phyloP scores from a whole-genome alignment of 1,140 invertebrate genomes.

The Lanistes nyassanus region DNA sequence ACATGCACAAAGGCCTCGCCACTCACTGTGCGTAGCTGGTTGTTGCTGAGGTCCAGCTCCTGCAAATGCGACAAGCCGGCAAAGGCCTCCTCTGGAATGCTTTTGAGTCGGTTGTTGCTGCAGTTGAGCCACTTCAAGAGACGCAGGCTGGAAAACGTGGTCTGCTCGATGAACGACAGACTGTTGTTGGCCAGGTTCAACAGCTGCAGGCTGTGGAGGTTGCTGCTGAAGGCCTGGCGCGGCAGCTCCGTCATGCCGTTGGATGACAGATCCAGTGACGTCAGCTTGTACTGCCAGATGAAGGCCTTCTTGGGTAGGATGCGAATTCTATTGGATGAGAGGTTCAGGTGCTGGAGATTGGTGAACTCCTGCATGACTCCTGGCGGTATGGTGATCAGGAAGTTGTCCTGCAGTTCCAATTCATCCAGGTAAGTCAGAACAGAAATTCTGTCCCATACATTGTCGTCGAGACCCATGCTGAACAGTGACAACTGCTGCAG shows the following conservation, averaged over 20 bases:
- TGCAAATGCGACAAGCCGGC: slow-evolving; percentile 14
- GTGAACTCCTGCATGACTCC: slow-evolving; percentile 28
- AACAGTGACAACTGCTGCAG: slow-evolving; percentile 28
- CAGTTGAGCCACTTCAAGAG: slow-evolving; percentile 27
- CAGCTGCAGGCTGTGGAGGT: slow-evolving; percentile 16
- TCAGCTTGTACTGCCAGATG: slow-evolving; percentile 22
- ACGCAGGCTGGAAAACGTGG: slow-evolving; percentile 18
- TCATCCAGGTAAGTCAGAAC: slow-evolving; percentile 12
- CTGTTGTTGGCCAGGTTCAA: slow-evolving; percentile 32
- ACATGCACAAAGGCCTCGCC: slow-evolving; percentile 22
- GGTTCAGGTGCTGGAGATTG: slow-evolving; percentile 20
- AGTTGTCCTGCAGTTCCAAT: slow-evolving; percentile 29
- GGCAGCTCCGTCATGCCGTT: slow-evolving; percentile 30
- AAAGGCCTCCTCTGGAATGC: slow-evolving; percentile 24
- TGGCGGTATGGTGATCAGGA: slow-evolving; percentile 14
- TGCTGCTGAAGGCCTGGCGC: slow-evolving; percentile 23
- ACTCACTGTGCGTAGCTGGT: slow-evolving; percentile 21
- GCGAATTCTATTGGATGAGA: slow-evolving; percentile 29
- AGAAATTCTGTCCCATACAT: slow-evolving; percentile 28
- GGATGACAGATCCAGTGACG: slow-evolving; percentile 30
- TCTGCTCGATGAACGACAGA: slow-evolving; percentile 16
- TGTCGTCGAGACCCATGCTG: slow-evolving; percentile 29
- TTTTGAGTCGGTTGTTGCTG: slow-evolving; percentile 30
- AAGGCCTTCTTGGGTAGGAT: slow-evolving; percentile 27
- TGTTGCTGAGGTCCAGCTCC: slow-evolving; percentile 27